phyloP scores from a whole-genome alignment of 1,140 invertebrate genomes.

The Steinernema feltiae region DNA sequence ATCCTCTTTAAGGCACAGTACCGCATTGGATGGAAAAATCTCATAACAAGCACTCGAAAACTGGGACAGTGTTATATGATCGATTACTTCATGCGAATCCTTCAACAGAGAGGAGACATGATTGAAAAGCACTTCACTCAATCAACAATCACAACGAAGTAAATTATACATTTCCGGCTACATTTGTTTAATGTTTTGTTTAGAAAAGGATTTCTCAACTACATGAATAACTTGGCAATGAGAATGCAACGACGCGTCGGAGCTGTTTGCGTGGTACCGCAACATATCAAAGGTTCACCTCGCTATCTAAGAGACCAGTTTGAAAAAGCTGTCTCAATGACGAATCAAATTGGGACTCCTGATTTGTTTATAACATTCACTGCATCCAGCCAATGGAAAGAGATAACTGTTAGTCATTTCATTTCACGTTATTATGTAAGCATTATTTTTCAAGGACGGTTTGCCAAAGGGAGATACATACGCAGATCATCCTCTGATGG shows the following conservation, averaged over 20 bases:
- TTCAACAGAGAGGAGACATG: neutral
- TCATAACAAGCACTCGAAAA: neutral
- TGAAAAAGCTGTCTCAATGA: neutral
- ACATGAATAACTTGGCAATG: neutral
- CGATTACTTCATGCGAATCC: neutral
- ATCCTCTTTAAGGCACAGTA: slow-evolving; percentile 14
- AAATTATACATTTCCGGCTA: neutral
- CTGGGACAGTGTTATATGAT: neutral
- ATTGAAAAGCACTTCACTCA: neutral
- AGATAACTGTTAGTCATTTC: slow-evolving; percentile 57
- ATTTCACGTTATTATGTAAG: neutral
- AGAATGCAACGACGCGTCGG: neutral
- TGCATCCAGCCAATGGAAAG: slow-evolving; percentile 62
- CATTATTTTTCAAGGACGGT: too few relatives aligned
- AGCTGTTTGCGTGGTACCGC: neutral
- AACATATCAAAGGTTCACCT: neutral
- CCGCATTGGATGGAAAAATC: neutral
- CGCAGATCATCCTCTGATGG: slow-evolving; percentile 59
- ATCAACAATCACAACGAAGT: neutral
- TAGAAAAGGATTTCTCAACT: neutral
- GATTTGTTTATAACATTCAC: slow-evolving; percentile 62
- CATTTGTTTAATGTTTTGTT: neutral
- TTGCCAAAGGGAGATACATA: slow-evolving; percentile 40
- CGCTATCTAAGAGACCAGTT: neutral
- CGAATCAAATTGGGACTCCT: slow-evolving; percentile 58